Evolutionary conservation across 2,797 vertebrate genomes (phyloP), one percentile per base, ranked within the genome.

Genomic region (Zalophus californianus): DNA sequence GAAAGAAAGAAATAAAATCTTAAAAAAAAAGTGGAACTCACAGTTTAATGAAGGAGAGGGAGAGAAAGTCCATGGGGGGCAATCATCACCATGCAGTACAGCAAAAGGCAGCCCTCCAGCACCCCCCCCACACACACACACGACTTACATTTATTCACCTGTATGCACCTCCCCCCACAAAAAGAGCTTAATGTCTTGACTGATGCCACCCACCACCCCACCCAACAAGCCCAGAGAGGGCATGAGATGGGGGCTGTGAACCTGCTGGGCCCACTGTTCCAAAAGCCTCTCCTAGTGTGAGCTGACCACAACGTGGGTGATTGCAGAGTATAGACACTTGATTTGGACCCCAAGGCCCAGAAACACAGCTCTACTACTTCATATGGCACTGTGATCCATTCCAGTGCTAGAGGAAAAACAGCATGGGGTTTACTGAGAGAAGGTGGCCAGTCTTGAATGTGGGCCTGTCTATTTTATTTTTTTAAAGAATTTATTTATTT

Each of bases 341-440:
- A 52, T 56, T 73, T 82, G 32, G 23, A 16, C 68, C 32, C 25
- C 20, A 1, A 66, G 54, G 23, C 23, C 35, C 3, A 0, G 5
- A 79, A 25, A 14, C 20, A 25, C 48, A 73, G 48, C 29, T 29
- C 38, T 50, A 5, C 32, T 27, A 20, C 56, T 64, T 32, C 20
- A 0, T 4, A 23, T 0, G 15, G 32, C 20, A 1, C 21, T 18
- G 9, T 6, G 21, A n/a, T 16, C 54, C 35, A 15, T 56, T 41
- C 35, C 35, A 5, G 5, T 0, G 0, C 18, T 27, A 64, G 52
- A 44, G 16, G 75, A 27, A 20, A 56, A 80, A 5, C 77, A 23
- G 15, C 35, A 15, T 25, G 20, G 13, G 6, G 10, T 15, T 66
- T 41, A 21, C 86, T 5, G 18, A 62, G 35, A 41, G 52, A 72